phyloP scores from a whole-genome alignment of 2,888 invertebrate species.

The Scotopteryx bipunctaria region DNA sequence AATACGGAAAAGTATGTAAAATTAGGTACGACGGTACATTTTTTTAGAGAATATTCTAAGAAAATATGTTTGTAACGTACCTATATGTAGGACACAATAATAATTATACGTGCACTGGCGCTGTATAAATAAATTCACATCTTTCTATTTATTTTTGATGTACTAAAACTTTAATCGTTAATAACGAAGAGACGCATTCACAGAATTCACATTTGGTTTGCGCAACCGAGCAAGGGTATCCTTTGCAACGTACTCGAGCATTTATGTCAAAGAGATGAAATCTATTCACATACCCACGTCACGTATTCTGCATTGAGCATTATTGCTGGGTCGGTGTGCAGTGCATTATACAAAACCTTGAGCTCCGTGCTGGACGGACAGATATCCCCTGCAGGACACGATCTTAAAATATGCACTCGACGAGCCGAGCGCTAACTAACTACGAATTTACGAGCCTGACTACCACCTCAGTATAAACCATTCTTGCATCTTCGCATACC shows the following conservation, averaged over 20 bases:
- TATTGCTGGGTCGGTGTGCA: constrained; percentile 37
- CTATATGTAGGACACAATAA: too few relatives aligned
- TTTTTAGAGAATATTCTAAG: too few relatives aligned
- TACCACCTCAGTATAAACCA: constrained; percentile 57
- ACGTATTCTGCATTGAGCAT: constrained; percentile 49
- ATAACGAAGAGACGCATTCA: constrained; percentile 25
- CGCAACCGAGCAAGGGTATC: constrained; percentile 39
- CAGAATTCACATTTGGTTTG: constrained; percentile 30
- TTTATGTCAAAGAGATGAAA: constrained; percentile 40
- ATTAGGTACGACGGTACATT: too few relatives aligned
- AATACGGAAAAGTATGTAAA: too few relatives aligned
- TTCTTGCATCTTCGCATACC: constrained; percentile 56
- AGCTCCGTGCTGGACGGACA: constrained; percentile 40
- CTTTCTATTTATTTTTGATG: constrained; percentile 21
- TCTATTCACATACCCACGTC: constrained; percentile 40
- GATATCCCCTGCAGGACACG: constrained; percentile 46
- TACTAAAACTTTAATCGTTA: constrained; percentile 23
- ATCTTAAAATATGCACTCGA: constrained; percentile 63
- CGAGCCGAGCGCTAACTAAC: constrained; percentile 57
- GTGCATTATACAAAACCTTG: constrained; percentile 49
- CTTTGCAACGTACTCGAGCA: constrained; percentile 35
- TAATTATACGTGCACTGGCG: background rate
- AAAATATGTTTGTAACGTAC: too few relatives aligned
- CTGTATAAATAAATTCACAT: background rate
- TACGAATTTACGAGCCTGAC: constrained; percentile 59